Percentiles rank a stretch among this genome's conserved stretches.
These are phyloP conservation scores for Rhizomys pruinosus DNA, from an alignment of 2,113 vertebrate genomes.

Conservation along the genomic window DNA sequence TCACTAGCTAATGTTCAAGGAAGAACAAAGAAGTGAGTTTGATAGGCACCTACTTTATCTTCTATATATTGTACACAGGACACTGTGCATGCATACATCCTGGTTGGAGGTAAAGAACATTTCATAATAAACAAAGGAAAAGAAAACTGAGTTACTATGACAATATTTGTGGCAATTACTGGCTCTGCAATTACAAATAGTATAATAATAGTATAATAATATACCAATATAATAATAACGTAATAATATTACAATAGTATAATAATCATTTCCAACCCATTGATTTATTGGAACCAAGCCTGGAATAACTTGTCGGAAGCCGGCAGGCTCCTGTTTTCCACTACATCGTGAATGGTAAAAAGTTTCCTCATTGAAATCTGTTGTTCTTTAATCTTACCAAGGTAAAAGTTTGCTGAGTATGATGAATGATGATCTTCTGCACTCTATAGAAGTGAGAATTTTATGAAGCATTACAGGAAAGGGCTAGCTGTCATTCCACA, in stretches of 20 bases:
- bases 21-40: neutral
- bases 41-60: neutral
- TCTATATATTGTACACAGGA: neutral
- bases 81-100: neutral
- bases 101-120: neutral
- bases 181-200: too few species aligned
- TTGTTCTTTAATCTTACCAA: accelerated
- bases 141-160: neutral
- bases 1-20: neutral
- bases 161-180: neutral
- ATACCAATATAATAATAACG: too few species aligned
- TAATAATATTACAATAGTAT: too few species aligned
- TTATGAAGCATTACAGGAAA: neutral
- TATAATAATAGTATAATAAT: too few species aligned
- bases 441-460: neutral
- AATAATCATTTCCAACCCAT: too few species aligned
- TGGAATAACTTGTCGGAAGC: too few species aligned
- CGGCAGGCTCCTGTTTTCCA: too few species aligned
- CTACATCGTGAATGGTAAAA: too few species aligned
- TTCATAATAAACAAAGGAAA: neutral
- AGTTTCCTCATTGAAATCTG: neutral
- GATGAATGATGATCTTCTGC: neutral
- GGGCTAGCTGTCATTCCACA: neutral
- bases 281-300: too few species aligned
- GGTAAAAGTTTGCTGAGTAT: too few species aligned